Evolutionary conservation across 2,797 vertebrate species (phyloP), one percentile per base, ranked within the genome.

Genomic region (Apogon hyalosoma): DNA sequence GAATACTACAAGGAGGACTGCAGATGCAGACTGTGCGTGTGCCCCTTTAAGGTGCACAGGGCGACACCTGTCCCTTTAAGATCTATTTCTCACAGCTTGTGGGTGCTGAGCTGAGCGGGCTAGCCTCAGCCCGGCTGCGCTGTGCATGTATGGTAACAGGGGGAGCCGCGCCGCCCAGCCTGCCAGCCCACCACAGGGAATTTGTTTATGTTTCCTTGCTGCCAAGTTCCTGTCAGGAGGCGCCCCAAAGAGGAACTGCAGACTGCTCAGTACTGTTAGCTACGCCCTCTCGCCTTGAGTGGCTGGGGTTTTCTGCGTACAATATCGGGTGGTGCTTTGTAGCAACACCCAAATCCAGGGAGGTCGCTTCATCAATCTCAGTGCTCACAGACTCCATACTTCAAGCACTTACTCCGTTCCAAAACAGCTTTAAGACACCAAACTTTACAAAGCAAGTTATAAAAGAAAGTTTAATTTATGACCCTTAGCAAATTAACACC

Each of bases 181-280:
- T 89, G 88, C 88, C 90, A 88, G 85, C 88, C 89, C 87, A 88
- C 88, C 90, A 82, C 82, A 86, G 91, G 90, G 89, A 92, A 93
- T 92, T 90, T 93, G 92, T 94, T 94, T 93, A 92, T 87, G 68
- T 93, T 93, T 91, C 84, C 82, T 82, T 3, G 63, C 87, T 94
- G 93, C 93, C 94, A 94, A 94, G 91, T 92, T 92, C 91, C 92
- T 92, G 88, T 94, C 93, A 94, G 87, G 82, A 89, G 88, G 87
- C 74, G 87, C 90, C 90, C 89, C 83, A 71, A 86, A 90, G 91
- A 93, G 90, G 88, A 93, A 92, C 90, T 89, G 87, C 92, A 91
- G 90, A 88, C 87, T 85, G 69, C 87, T 90, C 85, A 21, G 82
- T 76, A 60, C 82, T 73, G 87, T 82, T 75, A 79, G 83, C 82